Conservation (phyloP, 2,113 vertebrate genomes). For the Anhinga anhinga region DNA sequence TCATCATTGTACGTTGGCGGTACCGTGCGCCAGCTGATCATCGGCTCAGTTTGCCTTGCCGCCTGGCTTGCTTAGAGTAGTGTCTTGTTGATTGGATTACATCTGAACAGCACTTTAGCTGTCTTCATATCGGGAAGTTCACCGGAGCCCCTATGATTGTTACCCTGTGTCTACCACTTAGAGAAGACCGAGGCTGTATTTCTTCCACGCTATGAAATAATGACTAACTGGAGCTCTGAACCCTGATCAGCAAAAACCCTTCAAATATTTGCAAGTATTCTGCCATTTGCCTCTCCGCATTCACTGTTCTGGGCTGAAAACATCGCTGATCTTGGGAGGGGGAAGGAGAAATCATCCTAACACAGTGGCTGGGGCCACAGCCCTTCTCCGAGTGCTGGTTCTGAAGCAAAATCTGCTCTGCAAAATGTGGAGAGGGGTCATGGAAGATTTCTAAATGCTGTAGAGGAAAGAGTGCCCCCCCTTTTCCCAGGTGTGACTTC, state of each 20-base stretch:
- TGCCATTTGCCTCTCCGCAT: background rate
- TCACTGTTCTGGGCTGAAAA: background rate
- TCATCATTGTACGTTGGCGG: accelerated
- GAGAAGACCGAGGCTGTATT: background rate
- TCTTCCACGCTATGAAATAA: background rate
- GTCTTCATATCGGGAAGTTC: background rate
- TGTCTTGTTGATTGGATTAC: background rate
- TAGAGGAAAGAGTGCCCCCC: background rate
- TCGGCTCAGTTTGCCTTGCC: background rate
- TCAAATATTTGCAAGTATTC: background rate
- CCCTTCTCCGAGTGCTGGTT: background rate
- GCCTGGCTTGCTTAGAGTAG: background rate
- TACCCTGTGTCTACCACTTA: background rate
- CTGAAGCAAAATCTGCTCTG: background rate
- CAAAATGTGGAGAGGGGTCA: background rate
- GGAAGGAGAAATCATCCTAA: slow-evolving; percentile 32
- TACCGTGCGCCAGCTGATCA: background rate
- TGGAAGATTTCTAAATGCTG: background rate
- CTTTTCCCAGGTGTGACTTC: background rate
- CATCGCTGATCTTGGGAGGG: background rate
- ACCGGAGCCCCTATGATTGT: background rate
- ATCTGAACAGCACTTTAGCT: background rate
- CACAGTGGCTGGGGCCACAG: background rate
- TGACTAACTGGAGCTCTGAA: background rate
- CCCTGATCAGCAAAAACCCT: background rate